Base-by-base conservation (phyloP, 2,888 invertebrate genomes). In the Pandemis cinnamomeana region DNA sequence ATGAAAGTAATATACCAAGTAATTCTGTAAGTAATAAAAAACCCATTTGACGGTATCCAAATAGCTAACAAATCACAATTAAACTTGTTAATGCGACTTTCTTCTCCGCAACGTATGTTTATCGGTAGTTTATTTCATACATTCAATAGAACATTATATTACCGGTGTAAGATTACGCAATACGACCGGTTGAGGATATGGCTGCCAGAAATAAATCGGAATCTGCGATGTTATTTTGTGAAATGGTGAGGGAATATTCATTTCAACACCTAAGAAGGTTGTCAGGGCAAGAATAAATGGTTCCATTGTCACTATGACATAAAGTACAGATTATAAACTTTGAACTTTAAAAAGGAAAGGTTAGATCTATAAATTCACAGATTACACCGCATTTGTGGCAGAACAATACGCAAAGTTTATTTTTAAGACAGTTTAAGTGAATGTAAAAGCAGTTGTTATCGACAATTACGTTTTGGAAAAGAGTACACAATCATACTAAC, bases 181-280 rank as follows among this genome's bases (percentile, higher is more conserved):
- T 71, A 67, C 71, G 77, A 76, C 67, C 61, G 53, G 60, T 68
- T 69, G 61, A 55, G 53, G 69, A 67, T 73, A 77, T 76, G 77
- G 78, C 75, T 61, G 71, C 67, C 66, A 66, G 80, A 80, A 79
- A 79, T 80, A 77, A 77, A 67, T 73, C 63, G n/a, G 67, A 71
- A 78, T 81, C 80, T 79, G 78, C 78, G 77, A 58, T 27, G 20
- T 58, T 58, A 20, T 58, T 20, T 58, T 58, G 58, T 58, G 27
- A 27, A 11, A 69, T 72, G 71, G 48, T 67, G 66, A 72, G 72
- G 69, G 75, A 63, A 75, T 69, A 77, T 69, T 62, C 60, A 76
- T 67, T 71, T 62, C 51, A n/a, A 71, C 60, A 15, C 67, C 63
- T 51, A 69, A 71, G 63, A 63, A 76, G 71, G 70, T 73, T 68